Conservation (phyloP, 2,113 vertebrate genomes). For the Typhlomys cinereus region DNA sequence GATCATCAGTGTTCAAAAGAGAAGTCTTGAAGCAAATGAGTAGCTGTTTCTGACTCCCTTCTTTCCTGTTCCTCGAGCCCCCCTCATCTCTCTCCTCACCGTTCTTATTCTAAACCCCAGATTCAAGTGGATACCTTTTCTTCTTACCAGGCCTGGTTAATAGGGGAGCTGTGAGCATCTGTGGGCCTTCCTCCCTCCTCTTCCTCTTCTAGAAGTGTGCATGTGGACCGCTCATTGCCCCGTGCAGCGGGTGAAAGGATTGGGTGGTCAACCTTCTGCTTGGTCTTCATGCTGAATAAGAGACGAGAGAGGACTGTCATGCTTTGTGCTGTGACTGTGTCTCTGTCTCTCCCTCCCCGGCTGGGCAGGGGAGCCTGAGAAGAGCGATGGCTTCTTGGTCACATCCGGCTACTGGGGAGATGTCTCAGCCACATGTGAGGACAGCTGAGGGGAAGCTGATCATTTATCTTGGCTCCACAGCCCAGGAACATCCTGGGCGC, state of each 20-base stretch:
- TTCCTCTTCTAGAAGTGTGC: neutral
- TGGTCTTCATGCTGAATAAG: neutral
- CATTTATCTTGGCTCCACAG: too few species aligned
- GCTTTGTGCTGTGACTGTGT: too few species aligned
- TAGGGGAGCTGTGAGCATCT: neutral
- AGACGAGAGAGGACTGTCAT: too few species aligned
- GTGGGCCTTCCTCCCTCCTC: neutral
- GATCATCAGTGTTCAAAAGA: neutral
- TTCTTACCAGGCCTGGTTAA: neutral
- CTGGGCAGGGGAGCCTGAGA: too few species aligned
- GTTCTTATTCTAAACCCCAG: slow-evolving; percentile 25
- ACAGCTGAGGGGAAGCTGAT: too few species aligned
- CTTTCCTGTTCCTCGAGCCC: neutral
- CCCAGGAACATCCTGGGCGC: too few species aligned
- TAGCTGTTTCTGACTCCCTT: neutral
- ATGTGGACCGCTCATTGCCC: neutral
- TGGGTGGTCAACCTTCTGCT: neutral
- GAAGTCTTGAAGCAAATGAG: neutral
- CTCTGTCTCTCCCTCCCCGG: too few species aligned
- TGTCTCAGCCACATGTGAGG: too few species aligned
- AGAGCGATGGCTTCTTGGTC: too few species aligned
- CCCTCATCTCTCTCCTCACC: slow-evolving; percentile 6
- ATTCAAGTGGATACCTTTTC: slow-evolving; percentile 44
- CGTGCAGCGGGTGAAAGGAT: neutral
- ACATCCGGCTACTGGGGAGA: too few species aligned